Base-by-base conservation (phyloP, 2,888 invertebrate species). In the Apotomis turbidana region DNA sequence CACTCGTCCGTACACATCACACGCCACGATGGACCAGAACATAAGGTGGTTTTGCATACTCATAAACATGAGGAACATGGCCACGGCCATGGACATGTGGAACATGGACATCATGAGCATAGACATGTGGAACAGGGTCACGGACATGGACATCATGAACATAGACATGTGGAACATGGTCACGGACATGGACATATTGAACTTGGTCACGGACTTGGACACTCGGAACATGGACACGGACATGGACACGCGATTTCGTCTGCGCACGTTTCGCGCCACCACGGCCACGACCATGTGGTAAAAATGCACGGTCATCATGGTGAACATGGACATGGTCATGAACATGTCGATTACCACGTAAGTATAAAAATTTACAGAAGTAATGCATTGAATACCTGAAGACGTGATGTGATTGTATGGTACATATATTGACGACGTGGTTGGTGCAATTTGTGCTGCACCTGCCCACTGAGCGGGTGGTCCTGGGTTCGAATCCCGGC, bases 1-100 rank as follows among this genome's bases (percentile, higher is more conserved):
- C 36, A 27, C 74, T 87, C 85, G 85, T 85, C 89, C 4, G 87
- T 89, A 74, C 87, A 85, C 76, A 86, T 90, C 84, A 77, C 87
- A 63, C 80, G 90, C 63, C 79, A 90, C 78, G 81, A 81, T 70
- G 90, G 85, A 27, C 90, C 81, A 51, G 90, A 81, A 6, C 85
- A 90, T 51, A 78, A 80, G 0, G 83, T 89, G 10, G 76, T 46
- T 67, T 63, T 62, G 60, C n/a, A 59, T 8, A 6, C 58, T 4
- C 58, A 58, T n/a, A 6, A 41, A 41, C 6, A 41, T 6, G 58
- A 6, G 27, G 27, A 52, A n/a, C 36, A 36, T 38, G 36, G 36
- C 44, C 64, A 64, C 27, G 44, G 41, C 2, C 63, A 54, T 27
- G 62, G 63, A 41, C 41, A 41, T 41, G 5, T 41, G 0, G 66